Evolutionary conservation across 2,797 vertebrate species (phyloP).

Genomic region (Toxotes lorentzi): DNA sequence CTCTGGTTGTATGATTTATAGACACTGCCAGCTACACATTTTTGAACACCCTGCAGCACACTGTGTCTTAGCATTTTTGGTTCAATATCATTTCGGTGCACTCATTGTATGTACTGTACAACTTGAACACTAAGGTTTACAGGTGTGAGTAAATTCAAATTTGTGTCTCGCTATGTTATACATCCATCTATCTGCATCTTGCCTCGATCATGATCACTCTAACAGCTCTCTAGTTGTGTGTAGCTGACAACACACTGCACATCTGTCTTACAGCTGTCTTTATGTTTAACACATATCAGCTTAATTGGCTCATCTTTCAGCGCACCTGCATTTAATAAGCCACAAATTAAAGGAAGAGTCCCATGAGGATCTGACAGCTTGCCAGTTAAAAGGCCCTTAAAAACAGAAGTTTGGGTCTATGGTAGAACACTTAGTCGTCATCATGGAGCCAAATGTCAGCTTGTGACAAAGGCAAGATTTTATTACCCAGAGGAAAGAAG

Average conservation of each 20-base stretch:
- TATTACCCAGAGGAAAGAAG: slow-evolving; percentile 8
- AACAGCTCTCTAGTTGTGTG: neutral
- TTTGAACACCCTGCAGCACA: neutral
- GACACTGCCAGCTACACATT: slow-evolving; percentile 21
- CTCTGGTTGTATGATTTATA: slow-evolving; percentile 16
- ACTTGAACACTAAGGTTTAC: neutral
- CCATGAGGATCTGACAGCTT: slow-evolving; percentile 23
- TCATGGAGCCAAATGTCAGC: slow-evolving; percentile 26
- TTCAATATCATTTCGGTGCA: slow-evolving; percentile 9
- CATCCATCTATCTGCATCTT: neutral
- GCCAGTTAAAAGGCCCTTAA: slow-evolving; percentile 6
- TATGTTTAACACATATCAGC: neutral
- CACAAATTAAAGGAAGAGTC: slow-evolving; percentile 21
- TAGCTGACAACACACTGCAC: neutral
- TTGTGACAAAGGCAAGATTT: slow-evolving; percentile 4
- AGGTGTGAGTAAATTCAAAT: neutral
- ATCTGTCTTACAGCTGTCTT: neutral
- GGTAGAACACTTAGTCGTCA: neutral
- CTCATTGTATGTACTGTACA: neutral
- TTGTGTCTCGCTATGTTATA: neutral
- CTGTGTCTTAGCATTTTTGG: slow-evolving; percentile 32
- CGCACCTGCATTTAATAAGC: slow-evolving; percentile 15
- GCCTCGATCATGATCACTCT: neutral
- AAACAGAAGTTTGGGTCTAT: slow-evolving; percentile 4
- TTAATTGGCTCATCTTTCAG: slow-evolving; percentile 6